Base-by-base conservation (phyloP, 1,140 invertebrate genomes). In the Macrotrachela quadricornifera region DNA sequence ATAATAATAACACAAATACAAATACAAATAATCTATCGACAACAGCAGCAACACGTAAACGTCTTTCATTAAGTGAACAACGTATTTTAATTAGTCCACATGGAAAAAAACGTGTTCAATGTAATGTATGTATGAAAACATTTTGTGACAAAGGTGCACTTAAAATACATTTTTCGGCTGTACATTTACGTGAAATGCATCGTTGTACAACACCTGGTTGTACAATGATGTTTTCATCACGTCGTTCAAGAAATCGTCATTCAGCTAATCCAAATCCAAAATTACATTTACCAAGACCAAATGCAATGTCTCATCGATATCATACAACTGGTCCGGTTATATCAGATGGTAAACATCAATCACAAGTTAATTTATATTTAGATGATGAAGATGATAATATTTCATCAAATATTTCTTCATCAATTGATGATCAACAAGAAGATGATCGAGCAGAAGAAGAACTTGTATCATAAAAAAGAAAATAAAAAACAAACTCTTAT, bases 71-170 rank as follows among this genome's bases (percentile, higher is more conserved):
- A 16, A 53, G 51, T 40, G 44, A 53, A 53, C 51, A 53, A 36
- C 44, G 51, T 16, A 21, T 53, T n/a, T 21, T 53, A 42, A 3
- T 53, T 15, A 53, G 51, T 18, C 51, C 51, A 11, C 46, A 37
- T 40, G 68, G 67, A 16, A 71, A 71, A 70, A 94, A 95, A 65
- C 76, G 94, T 56, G 92, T 97, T 8, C 85, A 96, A 63, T 97
- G 94, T 69, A 88, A 91, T 62, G 87, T 91, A 38, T 97, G 94
- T 65, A 74, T 94, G 49, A 96, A 97, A 70, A 96, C 91, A 36
- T 99, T 97, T 72, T 99, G 94, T 75, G 94, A 99, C 74, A 99
- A 97, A 49, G 90, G 90, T 50, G 94, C 94, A 0, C 74, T 99
- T 1, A 99, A 99, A 71, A 99, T 99, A 18, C 94, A 99, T 65